phyloP scores from a whole-genome alignment of 2,888 invertebrate genomes.

The Palloptera scutellata region DNA sequence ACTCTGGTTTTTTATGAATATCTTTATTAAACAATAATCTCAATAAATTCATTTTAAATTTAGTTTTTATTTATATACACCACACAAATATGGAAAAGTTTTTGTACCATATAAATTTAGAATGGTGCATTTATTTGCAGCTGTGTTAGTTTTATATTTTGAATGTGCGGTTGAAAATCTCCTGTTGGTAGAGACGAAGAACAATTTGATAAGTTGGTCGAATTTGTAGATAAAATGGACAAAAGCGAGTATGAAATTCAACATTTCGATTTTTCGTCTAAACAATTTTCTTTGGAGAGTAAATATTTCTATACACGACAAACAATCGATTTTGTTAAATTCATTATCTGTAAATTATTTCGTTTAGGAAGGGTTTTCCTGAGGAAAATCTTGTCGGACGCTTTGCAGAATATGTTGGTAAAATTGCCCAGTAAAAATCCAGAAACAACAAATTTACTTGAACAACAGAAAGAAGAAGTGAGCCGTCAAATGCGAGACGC shows the following conservation, averaged over 20 bases:
- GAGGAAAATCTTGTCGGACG: constrained; percentile 38
- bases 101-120: no score
- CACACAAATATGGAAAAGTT: no score
- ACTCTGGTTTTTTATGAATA: no score
- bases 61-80: no score
- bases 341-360: neutral
- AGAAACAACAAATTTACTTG: constrained; percentile 41
- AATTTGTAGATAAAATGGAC: constrained; percentile 40
- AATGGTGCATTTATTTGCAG: neutral
- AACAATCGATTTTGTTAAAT: neutral
- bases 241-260: constrained; percentile 49
- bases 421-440: constrained; percentile 27
- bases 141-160: neutral
- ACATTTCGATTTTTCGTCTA: constrained; percentile 49
- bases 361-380: constrained; percentile 46
- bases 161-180: neutral
- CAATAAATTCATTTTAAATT: no score
- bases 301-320: constrained; percentile 22
- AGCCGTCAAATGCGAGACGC: constrained; percentile 42
- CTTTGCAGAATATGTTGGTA: constrained; percentile 41
- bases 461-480: constrained; percentile 42
- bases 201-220: neutral
- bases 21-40: no score
- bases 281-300: constrained; percentile 50
- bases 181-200: neutral